phyloP scores from a whole-genome alignment of 2,888 invertebrate species.

The Synanthedon vespiformis region DNA sequence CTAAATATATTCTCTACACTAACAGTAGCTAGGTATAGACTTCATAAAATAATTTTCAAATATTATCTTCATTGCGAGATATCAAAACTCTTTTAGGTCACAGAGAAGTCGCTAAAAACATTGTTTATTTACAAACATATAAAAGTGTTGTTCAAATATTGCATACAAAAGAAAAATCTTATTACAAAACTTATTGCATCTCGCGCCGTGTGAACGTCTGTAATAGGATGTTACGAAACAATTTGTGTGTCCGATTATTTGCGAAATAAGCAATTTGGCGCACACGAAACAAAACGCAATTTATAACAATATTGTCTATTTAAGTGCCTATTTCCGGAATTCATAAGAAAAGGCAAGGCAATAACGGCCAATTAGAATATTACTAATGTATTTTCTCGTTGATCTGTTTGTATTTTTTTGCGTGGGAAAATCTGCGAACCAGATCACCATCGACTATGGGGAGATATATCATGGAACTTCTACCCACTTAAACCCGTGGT shows the following conservation, averaged over 20 bases:
- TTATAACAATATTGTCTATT: slow-evolving; percentile 2
- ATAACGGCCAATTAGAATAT: no score
- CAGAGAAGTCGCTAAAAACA: not conserved
- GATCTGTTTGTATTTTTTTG: no score
- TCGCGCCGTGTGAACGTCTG: slow-evolving; percentile 31
- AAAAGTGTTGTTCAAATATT: not conserved
- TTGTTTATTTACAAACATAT: not conserved
- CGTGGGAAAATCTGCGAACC: no score
- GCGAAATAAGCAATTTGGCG: slow-evolving; percentile 29
- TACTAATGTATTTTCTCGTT: no score
- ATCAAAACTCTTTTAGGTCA: no score
- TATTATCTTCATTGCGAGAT: no score
- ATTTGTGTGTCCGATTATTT: slow-evolving; percentile 28
- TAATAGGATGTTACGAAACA: slow-evolving; percentile 21
- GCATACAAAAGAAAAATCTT: slow-evolving; percentile 18
- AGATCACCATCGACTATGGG: no score
- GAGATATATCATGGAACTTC: no score
- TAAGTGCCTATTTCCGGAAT: slow-evolving; percentile 6
- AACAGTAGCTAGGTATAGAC: no score
- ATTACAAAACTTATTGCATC: slow-evolving; percentile 30
- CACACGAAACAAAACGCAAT: slow-evolving; percentile 2
- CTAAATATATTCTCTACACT: no score
- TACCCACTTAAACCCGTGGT: no score
- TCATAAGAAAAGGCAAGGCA: not conserved
- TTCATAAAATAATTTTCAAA: no score